Base-by-base conservation (phyloP, 2,113 vertebrate genomes). In the Ameiurus melas region DNA sequence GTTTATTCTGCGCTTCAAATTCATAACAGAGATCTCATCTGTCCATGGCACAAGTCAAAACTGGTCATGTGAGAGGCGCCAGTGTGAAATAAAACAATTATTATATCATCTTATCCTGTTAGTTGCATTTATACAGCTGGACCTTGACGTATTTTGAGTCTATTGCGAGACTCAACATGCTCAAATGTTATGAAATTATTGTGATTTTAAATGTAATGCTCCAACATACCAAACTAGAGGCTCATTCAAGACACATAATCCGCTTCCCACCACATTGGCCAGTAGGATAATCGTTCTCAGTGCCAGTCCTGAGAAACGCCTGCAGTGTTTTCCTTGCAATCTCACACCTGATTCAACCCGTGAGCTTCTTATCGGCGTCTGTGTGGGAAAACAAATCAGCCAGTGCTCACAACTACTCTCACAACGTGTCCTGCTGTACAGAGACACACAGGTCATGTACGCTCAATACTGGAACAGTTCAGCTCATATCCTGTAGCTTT, bases 281-380 rank as follows among this genome's bases (percentile, higher is more conserved):
- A 12, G 39, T 0, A 62, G 71, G 85, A 43, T 43, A 47, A 43
- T 62, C 10, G 36, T 58, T 60, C 70, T 62, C 85, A 27, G 64
- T 14, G 43, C 47, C 36, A 16, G 20, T 30, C 64, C 64, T 84
- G 83, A 53, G 83, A 85, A 70, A 85, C n/a, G 62, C 43, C 83
- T 33, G 19, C 83, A 55, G 75, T 78, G 75, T 53, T 78, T 78
- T 78, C 47, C 75, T 25, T 53, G 75, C 25, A 53, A 78, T 78
- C 75, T 55, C 77, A 80, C 77, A 80, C 77, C 75, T 53, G 83
- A 55, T 22, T 71, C 66, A 55, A 33, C 43, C 43, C 75, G 25
- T 78, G 75, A n/a, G 75, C 75, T 51, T 51, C 73, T 77, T 77
- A 77, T 77, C 75, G 1, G 4, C 12, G 13, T 25, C 25, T 78